Base-by-base conservation (phyloP, 1,140 invertebrate genomes). In the Drosophila teissieri region DNA sequence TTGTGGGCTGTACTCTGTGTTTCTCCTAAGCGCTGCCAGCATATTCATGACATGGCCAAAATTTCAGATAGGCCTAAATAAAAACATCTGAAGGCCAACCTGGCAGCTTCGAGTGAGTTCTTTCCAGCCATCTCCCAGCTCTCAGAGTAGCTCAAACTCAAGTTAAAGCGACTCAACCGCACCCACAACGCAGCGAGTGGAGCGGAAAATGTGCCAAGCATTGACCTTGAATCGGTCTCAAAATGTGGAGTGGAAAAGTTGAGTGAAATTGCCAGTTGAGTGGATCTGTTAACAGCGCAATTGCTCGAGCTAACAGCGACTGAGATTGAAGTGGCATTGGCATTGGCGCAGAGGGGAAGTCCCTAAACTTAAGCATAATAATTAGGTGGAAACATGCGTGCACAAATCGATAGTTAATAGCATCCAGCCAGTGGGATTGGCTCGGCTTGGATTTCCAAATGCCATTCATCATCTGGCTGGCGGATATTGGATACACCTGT, bases 11-110 rank as follows among this genome's bases (percentile, higher is more conserved):
- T 64, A 15, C 60, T 14, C 52, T 58, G 49, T 75, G 61, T 51
- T 42, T 53, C 45, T 68, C 49, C 48, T 55, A 61, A 73, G 58
- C 73, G 80, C 57, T 82, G 51, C 48, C 64, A 70, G 73, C 84
- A 89, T 77, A 80, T 70, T 84, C 80, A 88, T 88, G 84, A 84
- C 84, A 77, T 73, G 72, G 80, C 84, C 76, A 78, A 80, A 88
- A 89, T 56, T 73, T 63, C 46, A 84, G 80, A 88, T 84, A 78
- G 84, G 80, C 76, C 72, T 56, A 61, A 69, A 67, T 63, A 57
- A 68, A 89, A 75, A 64, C 54, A 76, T 56, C 78, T 74, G 60
- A 58, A 62, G 61, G 60, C 56, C 49, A 57, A 69, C 44, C n/a
- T 55, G 49, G 17, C 17, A 52, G 39, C 46, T 37, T 27, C 6